Evolutionary conservation across 2,113 vertebrate genomes (phyloP).

Genomic region (Ciconia boyciana): DNA sequence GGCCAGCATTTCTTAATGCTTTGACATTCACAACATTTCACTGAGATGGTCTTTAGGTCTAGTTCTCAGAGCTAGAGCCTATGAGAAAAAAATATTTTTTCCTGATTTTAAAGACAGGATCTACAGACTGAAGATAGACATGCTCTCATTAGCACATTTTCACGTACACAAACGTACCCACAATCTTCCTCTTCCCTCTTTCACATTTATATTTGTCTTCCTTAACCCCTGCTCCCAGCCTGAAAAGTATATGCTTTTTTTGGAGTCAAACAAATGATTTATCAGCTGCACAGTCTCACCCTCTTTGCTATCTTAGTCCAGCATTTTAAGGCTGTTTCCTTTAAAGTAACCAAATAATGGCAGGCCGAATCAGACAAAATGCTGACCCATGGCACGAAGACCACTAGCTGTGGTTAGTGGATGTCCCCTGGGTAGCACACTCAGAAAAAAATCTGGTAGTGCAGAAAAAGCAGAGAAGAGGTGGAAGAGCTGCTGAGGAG

Average conservation of each 20-base stretch:
- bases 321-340: background rate
- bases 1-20: conserved; percentile 10
- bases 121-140: background rate
- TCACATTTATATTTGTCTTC: background rate
- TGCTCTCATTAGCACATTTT: background rate
- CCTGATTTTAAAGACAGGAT: background rate
- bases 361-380: background rate
- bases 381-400: background rate
- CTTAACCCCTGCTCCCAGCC: background rate
- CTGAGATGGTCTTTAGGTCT: background rate
- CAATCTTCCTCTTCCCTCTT: background rate
- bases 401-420: background rate
- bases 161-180: background rate
- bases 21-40: background rate
- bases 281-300: background rate
- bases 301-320: background rate
- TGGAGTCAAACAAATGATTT: background rate
- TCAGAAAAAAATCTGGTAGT: background rate
- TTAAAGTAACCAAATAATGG: background rate
- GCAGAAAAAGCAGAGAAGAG: background rate
- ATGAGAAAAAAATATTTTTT: background rate
- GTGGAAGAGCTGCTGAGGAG: background rate
- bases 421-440: background rate
- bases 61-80: background rate
- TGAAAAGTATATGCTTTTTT: background rate